A percentile compares a stretch with the other conserved stretches of the same genome.
These are phyloP conservation scores for Sinhomidia bicolor DNA, from an alignment of 2,888 invertebrate genomes.

Conservation along the genomic window DNA sequence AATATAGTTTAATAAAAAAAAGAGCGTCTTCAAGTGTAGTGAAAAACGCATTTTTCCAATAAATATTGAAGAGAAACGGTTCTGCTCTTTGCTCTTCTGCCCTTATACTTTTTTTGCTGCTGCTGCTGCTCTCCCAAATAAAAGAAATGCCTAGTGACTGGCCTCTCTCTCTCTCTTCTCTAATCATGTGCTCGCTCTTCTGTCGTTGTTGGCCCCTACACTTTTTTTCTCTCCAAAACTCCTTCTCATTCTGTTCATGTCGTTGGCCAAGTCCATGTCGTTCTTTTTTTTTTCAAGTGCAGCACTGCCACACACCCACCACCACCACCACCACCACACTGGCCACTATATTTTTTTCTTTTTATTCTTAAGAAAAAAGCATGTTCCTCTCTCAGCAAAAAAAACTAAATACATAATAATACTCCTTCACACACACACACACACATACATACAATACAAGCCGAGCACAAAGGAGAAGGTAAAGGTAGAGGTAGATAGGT, in stretches of 20 bases:
- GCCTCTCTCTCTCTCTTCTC: slow-evolving; percentile 20
- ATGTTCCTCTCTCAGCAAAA: too few relatives aligned
- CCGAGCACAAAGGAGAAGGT: not conserved
- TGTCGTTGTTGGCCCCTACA: not conserved
- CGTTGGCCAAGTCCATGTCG: slow-evolving; percentile 12
- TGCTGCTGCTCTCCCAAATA: not conserved
- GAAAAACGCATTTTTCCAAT: slow-evolving; percentile 53
- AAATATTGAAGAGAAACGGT: slow-evolving; percentile 59
- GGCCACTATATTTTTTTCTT: too few relatives aligned
- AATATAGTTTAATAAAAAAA: not conserved
- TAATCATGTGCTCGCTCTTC: slow-evolving; percentile 15
- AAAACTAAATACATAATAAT: too few relatives aligned
- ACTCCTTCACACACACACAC: not conserved
- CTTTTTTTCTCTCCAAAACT: not conserved
- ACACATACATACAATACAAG: not conserved
- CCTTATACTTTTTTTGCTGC: not conserved
- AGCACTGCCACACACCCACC: not conserved
- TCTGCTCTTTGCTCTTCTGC: slow-evolving; percentile 53
- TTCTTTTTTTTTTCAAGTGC: slow-evolving; percentile 35
- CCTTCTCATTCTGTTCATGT: slow-evolving; percentile 40
- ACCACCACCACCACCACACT: not conserved
- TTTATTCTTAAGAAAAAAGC: too few relatives aligned
- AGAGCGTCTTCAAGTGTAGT: not conserved
- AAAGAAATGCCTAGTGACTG: slow-evolving; percentile 27
- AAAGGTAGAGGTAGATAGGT: not conserved